Evolutionary conservation across 1,140 invertebrate species (phyloP).

Genomic region (Caenorhabditis brenneri): DNA sequence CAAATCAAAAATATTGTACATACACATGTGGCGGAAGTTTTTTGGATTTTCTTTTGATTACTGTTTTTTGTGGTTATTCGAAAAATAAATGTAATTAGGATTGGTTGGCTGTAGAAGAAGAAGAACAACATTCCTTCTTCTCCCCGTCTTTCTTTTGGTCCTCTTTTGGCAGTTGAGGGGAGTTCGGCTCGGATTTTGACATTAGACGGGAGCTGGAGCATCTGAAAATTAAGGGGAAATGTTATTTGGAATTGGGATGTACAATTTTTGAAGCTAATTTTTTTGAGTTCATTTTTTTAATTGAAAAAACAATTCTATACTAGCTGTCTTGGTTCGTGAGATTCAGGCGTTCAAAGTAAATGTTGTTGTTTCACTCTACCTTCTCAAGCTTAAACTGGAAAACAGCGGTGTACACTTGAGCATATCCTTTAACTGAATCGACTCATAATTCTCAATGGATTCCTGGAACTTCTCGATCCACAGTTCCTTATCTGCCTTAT

Average conservation of each 20-base stretch:
- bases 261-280: no score
- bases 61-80: no score
- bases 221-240: background rate
- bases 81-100: no score
- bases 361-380: conserved; percentile 1
- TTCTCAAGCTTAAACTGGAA: conserved; percentile 52
- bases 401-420: conserved; percentile 66
- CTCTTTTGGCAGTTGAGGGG: background rate
- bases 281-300: no score
- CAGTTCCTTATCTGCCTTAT: conserved; percentile 63
- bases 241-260: no score
- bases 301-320: no score
- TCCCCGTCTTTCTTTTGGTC: background rate
- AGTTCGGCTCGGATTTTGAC: conserved; percentile 24
- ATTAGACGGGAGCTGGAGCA: conserved; percentile 49
- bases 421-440: conserved; percentile 70
- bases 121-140: conserved; percentile 35
- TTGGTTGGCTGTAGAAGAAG: no score
- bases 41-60: background rate
- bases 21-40: background rate
- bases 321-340: no score
- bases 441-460: conserved; percentile 69
- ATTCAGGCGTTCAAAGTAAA: no score
- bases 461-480: conserved; percentile 71
- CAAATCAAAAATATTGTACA: background rate